Conservation (phyloP, 1,140 invertebrate species). For the Archivesica marissinica region DNA sequence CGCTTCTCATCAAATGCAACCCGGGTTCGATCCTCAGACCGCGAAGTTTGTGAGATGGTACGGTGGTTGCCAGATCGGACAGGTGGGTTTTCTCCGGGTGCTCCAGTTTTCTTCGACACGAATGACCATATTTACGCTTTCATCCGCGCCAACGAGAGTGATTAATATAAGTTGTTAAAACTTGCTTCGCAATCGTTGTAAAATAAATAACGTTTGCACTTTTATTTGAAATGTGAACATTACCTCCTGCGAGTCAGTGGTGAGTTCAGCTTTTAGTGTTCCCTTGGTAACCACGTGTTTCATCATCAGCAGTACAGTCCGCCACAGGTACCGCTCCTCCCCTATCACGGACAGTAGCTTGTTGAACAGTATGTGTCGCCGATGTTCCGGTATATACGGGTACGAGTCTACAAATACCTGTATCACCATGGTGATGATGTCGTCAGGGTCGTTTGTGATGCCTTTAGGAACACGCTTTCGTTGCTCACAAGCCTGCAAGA, state of each 20-base stretch:
- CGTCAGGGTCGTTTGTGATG: conserved; percentile 72
- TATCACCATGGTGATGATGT: conserved; percentile 88
- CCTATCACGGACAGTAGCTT: conserved; percentile 91
- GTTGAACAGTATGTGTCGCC: conserved; percentile 91
- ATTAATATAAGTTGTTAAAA: no score
- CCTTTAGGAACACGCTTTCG: conserved; percentile 63
- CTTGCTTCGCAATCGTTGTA: no score
- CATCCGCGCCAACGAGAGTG: no score
- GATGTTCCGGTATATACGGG: conserved; percentile 94
- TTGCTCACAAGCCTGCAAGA: conserved; percentile 75
- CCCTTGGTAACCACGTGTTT: conserved; percentile 77
- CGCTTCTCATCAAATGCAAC: no score
- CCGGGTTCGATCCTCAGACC: no score
- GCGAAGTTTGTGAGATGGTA: no score
- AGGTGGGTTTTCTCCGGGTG: no score
- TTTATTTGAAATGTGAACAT: no score
- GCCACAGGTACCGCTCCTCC: conserved; percentile 89
- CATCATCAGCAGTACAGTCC: conserved; percentile 82
- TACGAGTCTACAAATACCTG: conserved; percentile 95
- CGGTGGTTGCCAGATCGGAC: no score
- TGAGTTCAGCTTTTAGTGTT: conserved; percentile 26
- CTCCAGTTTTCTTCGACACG: no score
- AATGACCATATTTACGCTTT: no score
- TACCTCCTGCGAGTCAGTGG: conserved; percentile 59
- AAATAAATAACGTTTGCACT: no score